phyloP scores from a whole-genome alignment of 2,113 vertebrate species.

The Serranochromis macrocephalus region DNA sequence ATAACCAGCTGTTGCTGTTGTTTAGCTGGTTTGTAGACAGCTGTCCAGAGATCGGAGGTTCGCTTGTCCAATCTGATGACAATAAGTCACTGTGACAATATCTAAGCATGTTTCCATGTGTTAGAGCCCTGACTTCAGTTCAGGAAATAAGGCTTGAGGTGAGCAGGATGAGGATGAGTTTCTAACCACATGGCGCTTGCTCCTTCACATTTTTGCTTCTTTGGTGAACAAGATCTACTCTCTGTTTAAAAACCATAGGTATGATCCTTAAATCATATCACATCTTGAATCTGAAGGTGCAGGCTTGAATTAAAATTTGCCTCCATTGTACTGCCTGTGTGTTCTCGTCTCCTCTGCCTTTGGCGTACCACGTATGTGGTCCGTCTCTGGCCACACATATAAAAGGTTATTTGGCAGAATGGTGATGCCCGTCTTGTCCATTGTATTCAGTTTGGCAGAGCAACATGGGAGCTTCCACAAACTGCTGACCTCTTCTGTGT shows the following conservation, averaged over 20 bases:
- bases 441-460: too few species aligned
- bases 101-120: neutral
- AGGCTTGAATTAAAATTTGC: neutral
- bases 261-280: neutral
- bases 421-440: too few species aligned
- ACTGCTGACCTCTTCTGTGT: too few species aligned
- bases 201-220: neutral
- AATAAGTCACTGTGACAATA: neutral
- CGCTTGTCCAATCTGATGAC: rapidly evolving
- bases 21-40: neutral
- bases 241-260: neutral
- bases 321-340: neutral
- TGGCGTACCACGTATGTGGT: neutral
- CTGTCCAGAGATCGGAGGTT: neutral
- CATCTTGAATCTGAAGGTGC: neutral
- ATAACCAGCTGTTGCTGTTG: neutral
- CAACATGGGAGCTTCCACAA: too few species aligned
- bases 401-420: too few species aligned
- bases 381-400: too few species aligned
- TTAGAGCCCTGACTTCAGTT: neutral
- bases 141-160: neutral
- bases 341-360: neutral
- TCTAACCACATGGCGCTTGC: neutral
- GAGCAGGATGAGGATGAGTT: neutral
- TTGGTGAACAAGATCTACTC: neutral